Conservation (phyloP, 1,140 invertebrate genomes). For the Drosophila simulans region DNA sequence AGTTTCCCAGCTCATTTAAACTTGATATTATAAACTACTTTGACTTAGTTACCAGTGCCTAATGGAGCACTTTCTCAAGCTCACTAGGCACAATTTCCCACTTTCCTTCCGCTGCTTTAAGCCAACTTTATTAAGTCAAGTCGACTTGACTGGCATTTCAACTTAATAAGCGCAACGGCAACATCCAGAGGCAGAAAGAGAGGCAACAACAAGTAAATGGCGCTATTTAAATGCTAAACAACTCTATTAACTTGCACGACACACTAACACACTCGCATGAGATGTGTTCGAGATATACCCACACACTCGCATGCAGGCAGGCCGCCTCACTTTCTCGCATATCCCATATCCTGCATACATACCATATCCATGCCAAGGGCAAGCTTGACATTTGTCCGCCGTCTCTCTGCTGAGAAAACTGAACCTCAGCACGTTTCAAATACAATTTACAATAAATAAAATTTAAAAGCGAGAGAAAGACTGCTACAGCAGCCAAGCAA, state of each 20-base stretch:
- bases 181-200: slow-evolving; percentile 29
- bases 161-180: slow-evolving; percentile 72
- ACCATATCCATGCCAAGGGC: slow-evolving; percentile 56
- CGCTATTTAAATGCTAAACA: slow-evolving; percentile 81
- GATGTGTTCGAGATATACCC: slow-evolving; percentile 23
- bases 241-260: slow-evolving; percentile 81
- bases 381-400: slow-evolving; percentile 53
- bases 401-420: slow-evolving; percentile 50
- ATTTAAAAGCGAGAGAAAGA: slow-evolving; percentile 77
- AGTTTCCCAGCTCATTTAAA: slow-evolving; percentile 7
- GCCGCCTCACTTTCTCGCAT: slow-evolving; percentile 42
- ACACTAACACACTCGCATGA: slow-evolving; percentile 42
- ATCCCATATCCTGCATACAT: slow-evolving; percentile 14
- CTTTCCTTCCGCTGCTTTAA: slow-evolving; percentile 50
- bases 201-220: slow-evolving; percentile 60
- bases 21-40: slow-evolving; percentile 44
- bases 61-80: slow-evolving; percentile 60
- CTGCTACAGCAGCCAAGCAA: slow-evolving; percentile 63
- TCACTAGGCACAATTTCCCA: slow-evolving; percentile 53
- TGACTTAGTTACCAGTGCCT: slow-evolving; percentile 53
- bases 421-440: slow-evolving; percentile 82
- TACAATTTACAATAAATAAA: slow-evolving; percentile 83
- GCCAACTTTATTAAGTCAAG: slow-evolving; percentile 71
- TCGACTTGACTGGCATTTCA: slow-evolving; percentile 63
- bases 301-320: slow-evolving; percentile 22